phyloP scores from a whole-genome alignment of 2,113 vertebrate species.

The Fulmarus glacialis region DNA sequence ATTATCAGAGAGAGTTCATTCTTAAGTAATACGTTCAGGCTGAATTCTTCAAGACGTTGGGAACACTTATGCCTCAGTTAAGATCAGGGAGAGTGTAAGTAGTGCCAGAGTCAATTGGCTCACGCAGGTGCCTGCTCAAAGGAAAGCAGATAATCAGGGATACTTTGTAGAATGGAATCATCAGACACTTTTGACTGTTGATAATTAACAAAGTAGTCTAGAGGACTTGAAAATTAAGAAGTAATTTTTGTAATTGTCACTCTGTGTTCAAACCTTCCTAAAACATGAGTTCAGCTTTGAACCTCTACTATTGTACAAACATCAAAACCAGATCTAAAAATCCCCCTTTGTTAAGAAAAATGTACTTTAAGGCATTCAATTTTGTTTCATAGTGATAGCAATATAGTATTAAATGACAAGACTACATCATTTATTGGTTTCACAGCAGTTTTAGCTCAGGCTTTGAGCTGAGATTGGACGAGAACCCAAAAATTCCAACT shows the following conservation, averaged over 20 bases:
- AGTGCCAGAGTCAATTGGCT: background rate
- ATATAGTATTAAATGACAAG: background rate
- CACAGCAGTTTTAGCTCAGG: background rate
- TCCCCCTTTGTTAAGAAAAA: background rate
- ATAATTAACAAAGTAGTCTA: background rate
- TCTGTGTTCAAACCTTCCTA: background rate
- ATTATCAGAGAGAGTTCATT: background rate
- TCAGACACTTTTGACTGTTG: background rate
- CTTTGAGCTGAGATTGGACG: background rate
- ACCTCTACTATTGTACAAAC: background rate
- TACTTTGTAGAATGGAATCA: background rate
- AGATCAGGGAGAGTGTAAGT: background rate
- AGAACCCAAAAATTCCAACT: background rate
- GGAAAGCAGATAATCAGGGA: background rate
- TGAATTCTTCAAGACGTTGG: background rate
- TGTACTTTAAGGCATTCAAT: background rate
- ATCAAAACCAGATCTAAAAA: background rate
- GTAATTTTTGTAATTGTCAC: constrained; percentile 1
- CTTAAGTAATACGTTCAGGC: background rate
- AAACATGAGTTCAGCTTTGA: background rate
- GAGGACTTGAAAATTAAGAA: constrained; percentile 18
- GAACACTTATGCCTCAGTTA: background rate
- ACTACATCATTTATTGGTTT: background rate
- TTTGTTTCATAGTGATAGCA: background rate
- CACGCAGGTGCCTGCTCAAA: background rate